Evolutionary conservation across 2,113 vertebrate species (phyloP).

Genomic region (Pygoscelis adeliae): DNA sequence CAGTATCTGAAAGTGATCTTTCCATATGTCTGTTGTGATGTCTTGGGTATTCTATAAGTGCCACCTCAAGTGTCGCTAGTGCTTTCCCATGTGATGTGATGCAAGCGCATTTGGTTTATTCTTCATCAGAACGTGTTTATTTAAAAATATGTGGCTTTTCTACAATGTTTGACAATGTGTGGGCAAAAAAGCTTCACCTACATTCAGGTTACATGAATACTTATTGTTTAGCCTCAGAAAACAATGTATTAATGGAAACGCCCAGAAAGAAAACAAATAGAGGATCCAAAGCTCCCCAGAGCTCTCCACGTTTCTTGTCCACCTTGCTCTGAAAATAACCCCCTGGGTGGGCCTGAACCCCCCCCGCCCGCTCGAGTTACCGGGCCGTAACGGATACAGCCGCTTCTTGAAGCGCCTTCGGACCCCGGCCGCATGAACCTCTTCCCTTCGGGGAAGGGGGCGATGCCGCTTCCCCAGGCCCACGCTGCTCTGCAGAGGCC

Average conservation of each 20-base stretch:
- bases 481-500: not conserved
- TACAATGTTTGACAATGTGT: not conserved
- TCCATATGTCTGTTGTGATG: accelerated
- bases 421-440: accelerated
- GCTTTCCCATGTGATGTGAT: not conserved
- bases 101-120: not conserved
- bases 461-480: not conserved
- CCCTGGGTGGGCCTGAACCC: accelerated
- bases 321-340: accelerated
- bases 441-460: too few species aligned
- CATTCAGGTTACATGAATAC: not conserved
- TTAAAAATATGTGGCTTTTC: not conserved
- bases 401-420: accelerated
- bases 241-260: not conserved
- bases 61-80: too few species aligned
- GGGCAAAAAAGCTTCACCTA: not conserved
- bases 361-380: accelerated
- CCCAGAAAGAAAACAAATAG: not conserved
- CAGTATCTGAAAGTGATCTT: not conserved
- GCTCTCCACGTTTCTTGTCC: not conserved
- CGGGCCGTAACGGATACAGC: accelerated
- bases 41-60: not conserved
- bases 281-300: not conserved
- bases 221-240: not conserved
- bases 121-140: not conserved